These are phyloP conservation scores for Drosophila quinaria DNA, from an alignment of 2,888 invertebrate genomes.

Conservation along the genomic window DNA sequence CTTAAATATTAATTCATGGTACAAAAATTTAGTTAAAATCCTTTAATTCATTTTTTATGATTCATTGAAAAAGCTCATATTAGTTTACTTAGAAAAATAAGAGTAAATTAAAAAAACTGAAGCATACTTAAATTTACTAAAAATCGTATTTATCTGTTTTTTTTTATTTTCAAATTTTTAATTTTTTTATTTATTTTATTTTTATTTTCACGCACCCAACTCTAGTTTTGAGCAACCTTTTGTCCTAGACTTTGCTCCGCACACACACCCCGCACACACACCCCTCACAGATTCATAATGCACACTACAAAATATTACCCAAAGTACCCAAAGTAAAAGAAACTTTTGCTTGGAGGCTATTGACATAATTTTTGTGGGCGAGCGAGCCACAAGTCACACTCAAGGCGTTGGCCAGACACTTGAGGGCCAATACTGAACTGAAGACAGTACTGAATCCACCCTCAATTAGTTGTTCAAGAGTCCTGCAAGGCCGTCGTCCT, in stretches of 20 bases:
- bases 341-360: slow-evolving; percentile 62
- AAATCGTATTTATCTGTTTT: no score
- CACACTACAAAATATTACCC: slow-evolving; percentile 34
- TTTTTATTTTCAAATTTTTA: no score
- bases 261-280: slow-evolving; percentile 20
- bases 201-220: slow-evolving; percentile 19
- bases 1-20: no score
- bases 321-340: neutral
- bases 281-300: slow-evolving; percentile 2
- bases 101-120: no score
- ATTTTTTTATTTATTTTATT: no score
- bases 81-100: no score
- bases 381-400: slow-evolving; percentile 71
- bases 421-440: slow-evolving; percentile 47
- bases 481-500: slow-evolving; percentile 13
- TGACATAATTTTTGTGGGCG: slow-evolving; percentile 77
- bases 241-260: slow-evolving; percentile 20
- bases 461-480: slow-evolving; percentile 68
- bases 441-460: slow-evolving; percentile 67
- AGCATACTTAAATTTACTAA: no score
- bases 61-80: no score
- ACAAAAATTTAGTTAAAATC: no score
- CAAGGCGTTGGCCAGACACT: slow-evolving; percentile 80
- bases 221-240: slow-evolving; percentile 27
- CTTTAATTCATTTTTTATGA: no score